These are phyloP conservation scores for Aphelenchoides fujianensis DNA, from an alignment of 1,140 invertebrate species.

Conservation along the genomic window DNA sequence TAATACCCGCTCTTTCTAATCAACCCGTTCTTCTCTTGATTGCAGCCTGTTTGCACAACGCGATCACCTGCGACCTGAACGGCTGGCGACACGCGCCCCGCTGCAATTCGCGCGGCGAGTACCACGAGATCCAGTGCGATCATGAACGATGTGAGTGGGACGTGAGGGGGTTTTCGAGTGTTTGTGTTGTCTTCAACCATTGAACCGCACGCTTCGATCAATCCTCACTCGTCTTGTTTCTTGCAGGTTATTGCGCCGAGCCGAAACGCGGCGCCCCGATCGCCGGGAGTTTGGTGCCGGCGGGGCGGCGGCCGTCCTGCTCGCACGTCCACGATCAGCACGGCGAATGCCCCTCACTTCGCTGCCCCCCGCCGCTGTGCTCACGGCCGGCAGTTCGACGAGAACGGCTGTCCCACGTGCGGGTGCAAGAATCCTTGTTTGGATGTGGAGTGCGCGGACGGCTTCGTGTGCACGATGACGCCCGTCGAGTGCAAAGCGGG, in stretches of 20 bases:
- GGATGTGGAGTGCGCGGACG: constrained; percentile 44
- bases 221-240: no score
- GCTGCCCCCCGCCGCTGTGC: constrained; percentile 33
- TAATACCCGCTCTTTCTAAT: background rate
- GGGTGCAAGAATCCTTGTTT: constrained; percentile 49
- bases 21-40: no score
- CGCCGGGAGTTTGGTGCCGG: constrained; percentile 36
- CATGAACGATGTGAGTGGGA: constrained; percentile 46
- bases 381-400: constrained; percentile 44
- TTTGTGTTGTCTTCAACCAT: no score
- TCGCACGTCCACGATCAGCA: constrained; percentile 22
- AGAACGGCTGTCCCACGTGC: constrained; percentile 50
- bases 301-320: constrained; percentile 18
- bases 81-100: constrained; percentile 25
- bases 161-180: no score
- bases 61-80: constrained; percentile 49
- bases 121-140: constrained; percentile 48
- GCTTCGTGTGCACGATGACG: constrained; percentile 42
- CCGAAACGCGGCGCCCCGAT: constrained; percentile 35
- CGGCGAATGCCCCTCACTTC: constrained; percentile 23
- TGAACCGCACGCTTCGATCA: no score
- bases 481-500: constrained; percentile 47
- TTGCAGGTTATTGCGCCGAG: constrained; percentile 50
- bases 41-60: constrained; percentile 51
- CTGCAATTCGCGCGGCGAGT: constrained; percentile 47